A percentile compares a stretch with the other conserved stretches of the same genome.
Evolutionary conservation across 2,888 invertebrate genomes (phyloP).

Genomic region (Volucella inflata): DNA sequence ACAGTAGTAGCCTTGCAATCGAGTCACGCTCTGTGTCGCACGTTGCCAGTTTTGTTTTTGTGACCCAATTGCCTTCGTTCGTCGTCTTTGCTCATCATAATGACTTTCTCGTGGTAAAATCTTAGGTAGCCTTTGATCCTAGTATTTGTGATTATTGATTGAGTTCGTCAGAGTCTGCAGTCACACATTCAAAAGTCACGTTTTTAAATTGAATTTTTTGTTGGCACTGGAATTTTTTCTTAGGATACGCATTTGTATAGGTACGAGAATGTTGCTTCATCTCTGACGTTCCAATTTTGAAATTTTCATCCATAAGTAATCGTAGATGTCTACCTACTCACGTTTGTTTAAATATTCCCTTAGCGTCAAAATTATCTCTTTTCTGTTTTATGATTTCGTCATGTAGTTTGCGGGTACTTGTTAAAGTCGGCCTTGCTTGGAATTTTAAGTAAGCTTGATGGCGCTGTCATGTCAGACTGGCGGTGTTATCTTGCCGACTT

Average conservation of each 20-base stretch:
- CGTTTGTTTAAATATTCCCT: conserved; percentile 25
- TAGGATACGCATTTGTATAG: background rate
- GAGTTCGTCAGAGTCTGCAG: background rate
- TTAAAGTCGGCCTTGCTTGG: conserved; percentile 24
- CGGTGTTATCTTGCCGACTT: background rate
- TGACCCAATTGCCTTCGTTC: conserved; percentile 32
- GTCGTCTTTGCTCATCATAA: background rate
- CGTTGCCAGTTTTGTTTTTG: conserved; percentile 42
- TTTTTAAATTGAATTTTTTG: background rate
- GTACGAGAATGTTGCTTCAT: conserved; percentile 11
- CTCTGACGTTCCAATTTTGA: background rate
- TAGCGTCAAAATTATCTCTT: background rate
- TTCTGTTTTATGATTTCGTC: background rate
- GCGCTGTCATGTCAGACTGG: background rate
- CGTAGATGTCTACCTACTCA: background rate
- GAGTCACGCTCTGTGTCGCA: conserved; percentile 44
- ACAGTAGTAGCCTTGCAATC: conserved; percentile 17
- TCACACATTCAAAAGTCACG: background rate
- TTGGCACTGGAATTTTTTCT: background rate
- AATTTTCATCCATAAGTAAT: background rate
- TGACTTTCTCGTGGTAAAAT: conserved; percentile 23
- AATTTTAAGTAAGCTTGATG: conserved; percentile 28
- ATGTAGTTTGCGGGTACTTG: background rate
- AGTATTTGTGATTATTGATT: conserved; percentile 3
- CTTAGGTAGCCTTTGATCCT: no score